A percentile compares a stretch with the other conserved stretches of the same genome.
phyloP scores from a whole-genome alignment of 2,888 invertebrate species.

The Lochmaea crataegi region DNA sequence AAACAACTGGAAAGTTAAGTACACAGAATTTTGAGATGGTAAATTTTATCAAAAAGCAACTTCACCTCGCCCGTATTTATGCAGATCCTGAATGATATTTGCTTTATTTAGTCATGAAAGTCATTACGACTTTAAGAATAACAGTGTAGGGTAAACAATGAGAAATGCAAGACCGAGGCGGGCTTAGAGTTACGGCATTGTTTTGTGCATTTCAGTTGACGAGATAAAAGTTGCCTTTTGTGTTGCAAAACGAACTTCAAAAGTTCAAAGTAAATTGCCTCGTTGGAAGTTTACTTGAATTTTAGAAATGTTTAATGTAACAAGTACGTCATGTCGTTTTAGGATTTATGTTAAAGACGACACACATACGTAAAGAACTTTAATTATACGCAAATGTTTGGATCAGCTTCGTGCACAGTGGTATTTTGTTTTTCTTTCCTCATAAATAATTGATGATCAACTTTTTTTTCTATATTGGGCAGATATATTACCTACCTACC shows the following conservation, averaged over 20 bases:
- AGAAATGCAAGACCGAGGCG: conserved; percentile 10
- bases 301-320: conserved; percentile 3
- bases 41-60: conserved; percentile 6
- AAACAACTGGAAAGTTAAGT: too few relatives aligned
- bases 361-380: not conserved
- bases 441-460: not conserved
- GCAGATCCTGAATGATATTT: conserved; percentile 3
- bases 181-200: conserved; percentile 14
- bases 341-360: not conserved
- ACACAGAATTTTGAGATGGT: too few relatives aligned
- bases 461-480: too few relatives aligned
- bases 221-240: conserved; percentile 21
- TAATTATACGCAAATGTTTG: not conserved
- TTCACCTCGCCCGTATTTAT: not conserved
- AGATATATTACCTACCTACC: too few relatives aligned
- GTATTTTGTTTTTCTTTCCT: not conserved
- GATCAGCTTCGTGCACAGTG: not conserved
- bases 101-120: conserved; percentile 6
- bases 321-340: not conserved
- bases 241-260: conserved; percentile 14
- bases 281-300: conserved; percentile 5
- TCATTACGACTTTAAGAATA: conserved; percentile 14
- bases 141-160: conserved; percentile 13
- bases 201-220: conserved; percentile 22
- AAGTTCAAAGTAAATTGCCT: conserved; percentile 14